phyloP scores from a whole-genome alignment of 2,113 vertebrate genomes.

The Eupsittula cactorum region DNA sequence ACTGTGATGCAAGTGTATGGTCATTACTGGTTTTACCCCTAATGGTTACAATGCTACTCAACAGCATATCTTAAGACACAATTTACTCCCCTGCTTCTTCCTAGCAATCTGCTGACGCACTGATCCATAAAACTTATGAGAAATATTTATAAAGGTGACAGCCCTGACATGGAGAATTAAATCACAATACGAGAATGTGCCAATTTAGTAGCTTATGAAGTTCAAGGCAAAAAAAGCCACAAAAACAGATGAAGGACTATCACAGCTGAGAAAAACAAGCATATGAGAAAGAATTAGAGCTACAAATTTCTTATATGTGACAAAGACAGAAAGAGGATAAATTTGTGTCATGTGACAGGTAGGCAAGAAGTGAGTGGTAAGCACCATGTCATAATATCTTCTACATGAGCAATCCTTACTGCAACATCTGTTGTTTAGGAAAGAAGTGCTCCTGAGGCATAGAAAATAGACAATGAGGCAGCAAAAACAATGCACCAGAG shows the following conservation, averaged over 20 bases:
- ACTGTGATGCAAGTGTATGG: neutral
- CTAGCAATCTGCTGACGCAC: neutral
- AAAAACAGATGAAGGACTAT: constrained; percentile 15
- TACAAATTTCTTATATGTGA: neutral
- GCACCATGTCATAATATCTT: neutral
- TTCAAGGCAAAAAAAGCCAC: neutral
- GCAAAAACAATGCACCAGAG: neutral
- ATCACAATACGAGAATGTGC: constrained; percentile 4
- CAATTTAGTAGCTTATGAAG: constrained; percentile 38
- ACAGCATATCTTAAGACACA: neutral
- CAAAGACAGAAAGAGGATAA: neutral
- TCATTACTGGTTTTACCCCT: neutral
- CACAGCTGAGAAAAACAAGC: constrained; percentile 33
- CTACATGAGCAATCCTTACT: neutral
- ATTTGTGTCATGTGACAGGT: neutral
- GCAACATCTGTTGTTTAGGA: neutral
- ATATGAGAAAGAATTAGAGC: neutral
- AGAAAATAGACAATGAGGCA: neutral
- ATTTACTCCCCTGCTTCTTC: neutral
- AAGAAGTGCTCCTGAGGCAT: neutral
- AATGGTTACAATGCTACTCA: rapidly evolving
- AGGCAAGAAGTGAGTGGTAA: neutral
- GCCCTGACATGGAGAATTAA: constrained; percentile 39
- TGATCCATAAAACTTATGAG: constrained; percentile 37
- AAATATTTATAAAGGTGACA: constrained; percentile 61